Conservation (phyloP, 2,113 vertebrate species). For the Pica pica region DNA sequence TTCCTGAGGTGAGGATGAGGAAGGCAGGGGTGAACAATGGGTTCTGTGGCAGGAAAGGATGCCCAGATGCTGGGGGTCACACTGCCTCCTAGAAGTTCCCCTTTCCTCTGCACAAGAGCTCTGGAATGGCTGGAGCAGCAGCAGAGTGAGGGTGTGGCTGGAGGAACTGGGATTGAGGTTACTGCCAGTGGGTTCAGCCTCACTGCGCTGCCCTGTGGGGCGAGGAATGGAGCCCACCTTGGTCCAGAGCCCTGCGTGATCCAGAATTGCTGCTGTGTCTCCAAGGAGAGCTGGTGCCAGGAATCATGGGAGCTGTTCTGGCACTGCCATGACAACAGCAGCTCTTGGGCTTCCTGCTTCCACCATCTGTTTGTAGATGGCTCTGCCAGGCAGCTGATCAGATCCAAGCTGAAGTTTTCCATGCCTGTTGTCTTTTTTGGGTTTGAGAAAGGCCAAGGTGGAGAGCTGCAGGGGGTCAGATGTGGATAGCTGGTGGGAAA, state of each 20-base stretch:
- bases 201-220: fast-evolving
- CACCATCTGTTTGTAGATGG: background rate
- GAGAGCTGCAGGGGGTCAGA: background rate
- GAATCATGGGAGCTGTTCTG: fast-evolving
- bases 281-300: fast-evolving
- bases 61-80: background rate
- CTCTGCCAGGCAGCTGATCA: background rate
- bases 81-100: background rate
- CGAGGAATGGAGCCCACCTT: fast-evolving
- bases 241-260: fast-evolving
- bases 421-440: background rate
- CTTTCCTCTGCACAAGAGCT: fast-evolving
- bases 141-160: background rate
- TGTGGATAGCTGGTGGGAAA: fast-evolving
- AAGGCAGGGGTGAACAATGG: background rate
- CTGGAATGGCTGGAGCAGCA: background rate
- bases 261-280: background rate
- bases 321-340: background rate
- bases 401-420: background rate
- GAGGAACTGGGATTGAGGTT: fast-evolving
- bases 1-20: background rate
- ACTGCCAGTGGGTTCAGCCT: fast-evolving
- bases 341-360: background rate
- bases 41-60: background rate
- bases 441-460: background rate